Evolutionary conservation across 2,113 vertebrate species (phyloP).

Genomic region (Gorsachius goisagi): DNA sequence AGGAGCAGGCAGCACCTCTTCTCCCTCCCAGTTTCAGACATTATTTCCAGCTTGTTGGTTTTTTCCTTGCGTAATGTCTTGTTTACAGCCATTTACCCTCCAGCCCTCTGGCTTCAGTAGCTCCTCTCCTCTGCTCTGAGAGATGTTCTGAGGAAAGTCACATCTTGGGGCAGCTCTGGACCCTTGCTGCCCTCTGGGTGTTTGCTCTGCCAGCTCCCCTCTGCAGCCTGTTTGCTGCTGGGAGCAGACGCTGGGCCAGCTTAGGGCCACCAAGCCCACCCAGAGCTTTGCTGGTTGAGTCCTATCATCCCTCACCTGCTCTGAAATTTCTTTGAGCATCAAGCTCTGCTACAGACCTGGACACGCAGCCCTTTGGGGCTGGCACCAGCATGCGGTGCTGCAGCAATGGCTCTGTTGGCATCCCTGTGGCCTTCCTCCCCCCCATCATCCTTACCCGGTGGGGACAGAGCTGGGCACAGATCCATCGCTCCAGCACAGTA

Average conservation of each 20-base stretch:
- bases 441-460: fast-evolving
- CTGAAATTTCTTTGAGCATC: neutral
- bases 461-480: neutral
- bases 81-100: neutral
- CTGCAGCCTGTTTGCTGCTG: neutral
- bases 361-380: neutral
- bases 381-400: neutral
- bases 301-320: neutral
- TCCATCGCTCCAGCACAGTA: neutral
- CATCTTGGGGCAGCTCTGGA: neutral
- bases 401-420: fast-evolving
- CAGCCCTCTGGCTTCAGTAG: neutral
- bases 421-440: neutral
- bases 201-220: neutral
- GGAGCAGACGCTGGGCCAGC: neutral
- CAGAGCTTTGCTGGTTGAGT: neutral
- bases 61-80: neutral
- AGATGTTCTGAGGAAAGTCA: neutral
- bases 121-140: neutral
- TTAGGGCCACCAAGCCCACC: neutral
- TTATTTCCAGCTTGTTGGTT: neutral
- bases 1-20: neutral
- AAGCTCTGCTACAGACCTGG: neutral
- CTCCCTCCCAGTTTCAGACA: neutral
- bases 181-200: neutral